These are phyloP conservation scores for Laupala kohalensis DNA, from an alignment of 1,140 invertebrate species.

Conservation along the genomic window DNA sequence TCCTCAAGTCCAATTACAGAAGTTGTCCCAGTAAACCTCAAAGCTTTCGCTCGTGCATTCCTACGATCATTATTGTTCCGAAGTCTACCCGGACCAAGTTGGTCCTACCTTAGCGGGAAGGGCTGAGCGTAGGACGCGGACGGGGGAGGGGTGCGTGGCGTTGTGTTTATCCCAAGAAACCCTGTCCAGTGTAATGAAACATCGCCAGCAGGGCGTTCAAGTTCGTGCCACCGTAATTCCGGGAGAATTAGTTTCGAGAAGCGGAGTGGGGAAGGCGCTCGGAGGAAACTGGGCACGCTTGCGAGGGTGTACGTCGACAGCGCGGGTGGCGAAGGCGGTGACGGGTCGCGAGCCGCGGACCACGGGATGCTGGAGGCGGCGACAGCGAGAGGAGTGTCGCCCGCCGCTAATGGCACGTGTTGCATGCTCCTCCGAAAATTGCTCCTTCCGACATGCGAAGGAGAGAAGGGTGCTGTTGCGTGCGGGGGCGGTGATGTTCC, in stretches of 20 bases:
- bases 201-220: constrained; percentile 8
- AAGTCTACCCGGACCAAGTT: background rate
- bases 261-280: constrained; percentile 18
- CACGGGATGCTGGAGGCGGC: constrained; percentile 13
- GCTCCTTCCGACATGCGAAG: no score
- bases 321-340: constrained; percentile 5
- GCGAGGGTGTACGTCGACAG: constrained; percentile 17
- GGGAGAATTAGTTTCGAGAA: constrained; percentile 24
- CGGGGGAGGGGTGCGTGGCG: background rate
- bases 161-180: background rate
- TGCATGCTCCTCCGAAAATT: no score
- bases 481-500: no score
- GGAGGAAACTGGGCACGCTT: constrained; percentile 18
- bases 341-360: constrained; percentile 10
- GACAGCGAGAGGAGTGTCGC: background rate
- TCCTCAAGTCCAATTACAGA: background rate
- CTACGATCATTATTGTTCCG: background rate
- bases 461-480: no score
- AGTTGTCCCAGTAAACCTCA: background rate
- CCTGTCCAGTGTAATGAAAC: background rate
- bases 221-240: constrained; percentile 24
- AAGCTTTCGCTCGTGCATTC: background rate
- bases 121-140: no score
- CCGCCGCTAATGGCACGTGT: no score
- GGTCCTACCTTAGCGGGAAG: background rate